Percentiles rank a stretch among this genome's conserved stretches.
Conservation (phyloP, 2,797 vertebrate species). For the Leucoraja ocellata region DNA sequence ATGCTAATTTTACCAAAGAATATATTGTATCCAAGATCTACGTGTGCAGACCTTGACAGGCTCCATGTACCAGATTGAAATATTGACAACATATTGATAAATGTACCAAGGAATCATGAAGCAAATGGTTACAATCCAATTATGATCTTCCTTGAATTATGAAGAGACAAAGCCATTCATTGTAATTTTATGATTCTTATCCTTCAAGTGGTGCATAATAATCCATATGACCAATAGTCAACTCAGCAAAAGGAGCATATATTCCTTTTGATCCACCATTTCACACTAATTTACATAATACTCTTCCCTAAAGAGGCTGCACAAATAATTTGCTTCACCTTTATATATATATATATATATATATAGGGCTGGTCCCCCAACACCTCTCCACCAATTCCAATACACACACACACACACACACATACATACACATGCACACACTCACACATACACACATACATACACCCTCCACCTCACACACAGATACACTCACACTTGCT, state of each 20-base stretch:
- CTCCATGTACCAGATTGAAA: neutral
- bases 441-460: too few relatives aligned
- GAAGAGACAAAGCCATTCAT: neutral
- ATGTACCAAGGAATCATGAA: neutral
- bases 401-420: too few relatives aligned
- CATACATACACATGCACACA: too few relatives aligned
- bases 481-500: too few relatives aligned
- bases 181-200: slow-evolving; percentile 11
- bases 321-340: neutral
- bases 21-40: neutral
- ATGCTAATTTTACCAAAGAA: neutral
- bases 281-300: slow-evolving; percentile 22
- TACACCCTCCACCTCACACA: too few relatives aligned
- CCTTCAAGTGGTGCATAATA: neutral
- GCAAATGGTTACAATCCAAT: neutral
- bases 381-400: too few relatives aligned
- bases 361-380: too few relatives aligned
- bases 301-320: neutral
- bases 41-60: neutral
- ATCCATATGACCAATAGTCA: neutral
- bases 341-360: too few relatives aligned
- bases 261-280: neutral
- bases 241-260: neutral
- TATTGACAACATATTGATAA: neutral
- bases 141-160: neutral